Percentiles rank a stretch among this genome's conserved stretches.
Evolutionary conservation across 2,113 vertebrate species (phyloP).

Genomic region (Oenanthe melanoleuca): DNA sequence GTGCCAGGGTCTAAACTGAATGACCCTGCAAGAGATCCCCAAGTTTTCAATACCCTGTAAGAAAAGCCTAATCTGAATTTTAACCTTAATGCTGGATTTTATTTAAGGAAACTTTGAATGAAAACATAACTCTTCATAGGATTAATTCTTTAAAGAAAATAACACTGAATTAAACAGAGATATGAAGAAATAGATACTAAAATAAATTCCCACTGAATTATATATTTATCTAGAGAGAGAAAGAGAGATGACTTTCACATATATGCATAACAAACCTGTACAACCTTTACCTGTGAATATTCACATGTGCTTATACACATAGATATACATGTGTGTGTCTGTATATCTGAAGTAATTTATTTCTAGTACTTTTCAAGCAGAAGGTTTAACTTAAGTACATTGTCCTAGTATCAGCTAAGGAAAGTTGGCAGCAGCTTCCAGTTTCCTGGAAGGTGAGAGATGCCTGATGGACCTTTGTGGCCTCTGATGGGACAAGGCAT

Average conservation of each 20-base stretch:
- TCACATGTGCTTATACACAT: no score
- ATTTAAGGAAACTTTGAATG: not conserved
- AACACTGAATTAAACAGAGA: not conserved
- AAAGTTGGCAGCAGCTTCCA: rapidly evolving
- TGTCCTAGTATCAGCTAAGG: not conserved
- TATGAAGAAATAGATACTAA: not conserved
- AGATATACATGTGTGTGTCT: not conserved
- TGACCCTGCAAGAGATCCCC: not conserved
- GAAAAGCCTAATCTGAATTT: not conserved
- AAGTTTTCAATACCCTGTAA: not conserved
- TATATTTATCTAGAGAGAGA: not conserved
- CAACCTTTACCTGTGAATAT: not conserved
- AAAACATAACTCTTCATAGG: not conserved
- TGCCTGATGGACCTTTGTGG: not conserved
- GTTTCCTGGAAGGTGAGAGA: not conserved
- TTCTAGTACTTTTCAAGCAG: not conserved
- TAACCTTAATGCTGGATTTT: not conserved
- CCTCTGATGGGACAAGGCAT: not conserved
- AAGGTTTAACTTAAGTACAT: not conserved
- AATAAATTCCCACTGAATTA: not conserved
- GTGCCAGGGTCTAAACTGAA: not conserved
- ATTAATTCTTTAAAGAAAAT: not conserved
- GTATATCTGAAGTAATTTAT: not conserved
- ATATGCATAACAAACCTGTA: not conserved
- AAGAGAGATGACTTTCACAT: not conserved